Percentiles rank a stretch among this genome's conserved stretches.
phyloP scores from a whole-genome alignment of 2,113 vertebrate species.

The Phaetusa simplex region DNA sequence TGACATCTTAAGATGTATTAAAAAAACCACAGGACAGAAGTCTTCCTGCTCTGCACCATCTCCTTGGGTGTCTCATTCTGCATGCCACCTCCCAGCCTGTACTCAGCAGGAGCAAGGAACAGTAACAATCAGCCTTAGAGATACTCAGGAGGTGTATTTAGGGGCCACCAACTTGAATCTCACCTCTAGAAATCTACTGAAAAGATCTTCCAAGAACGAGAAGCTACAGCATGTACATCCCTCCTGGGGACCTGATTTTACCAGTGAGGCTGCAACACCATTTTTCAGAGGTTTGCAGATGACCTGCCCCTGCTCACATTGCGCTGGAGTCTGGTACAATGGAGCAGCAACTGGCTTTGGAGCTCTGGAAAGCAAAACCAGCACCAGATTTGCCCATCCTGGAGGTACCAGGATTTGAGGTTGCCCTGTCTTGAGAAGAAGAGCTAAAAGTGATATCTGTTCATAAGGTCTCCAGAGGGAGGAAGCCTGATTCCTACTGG shows the following conservation, averaged over 20 bases:
- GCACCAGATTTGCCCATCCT: not conserved
- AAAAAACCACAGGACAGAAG: not conserved
- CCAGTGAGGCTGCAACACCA: not conserved
- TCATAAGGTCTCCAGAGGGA: not conserved
- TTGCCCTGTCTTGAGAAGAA: not conserved
- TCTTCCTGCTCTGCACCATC: not conserved
- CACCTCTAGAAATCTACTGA: not conserved
- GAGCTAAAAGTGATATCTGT: rapidly evolving
- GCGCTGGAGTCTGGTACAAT: not conserved
- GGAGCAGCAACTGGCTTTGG: not conserved
- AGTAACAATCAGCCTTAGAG: not conserved
- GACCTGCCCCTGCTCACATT: not conserved
- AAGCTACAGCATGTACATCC: not conserved
- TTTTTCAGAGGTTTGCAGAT: not conserved
- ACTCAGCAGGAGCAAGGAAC: not conserved
- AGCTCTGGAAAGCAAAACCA: not conserved
- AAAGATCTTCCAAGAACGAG: not conserved
- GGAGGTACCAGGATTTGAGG: not conserved
- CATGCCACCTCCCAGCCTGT: not conserved
- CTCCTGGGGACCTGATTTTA: not conserved
- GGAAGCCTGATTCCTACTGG: not conserved
- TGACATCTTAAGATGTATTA: not conserved
- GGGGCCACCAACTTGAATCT: not conserved
- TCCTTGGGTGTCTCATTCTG: not conserved
- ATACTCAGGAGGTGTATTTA: not conserved